phyloP scores from a whole-genome alignment of 2,888 invertebrate species.

The Eulithis prunata region DNA sequence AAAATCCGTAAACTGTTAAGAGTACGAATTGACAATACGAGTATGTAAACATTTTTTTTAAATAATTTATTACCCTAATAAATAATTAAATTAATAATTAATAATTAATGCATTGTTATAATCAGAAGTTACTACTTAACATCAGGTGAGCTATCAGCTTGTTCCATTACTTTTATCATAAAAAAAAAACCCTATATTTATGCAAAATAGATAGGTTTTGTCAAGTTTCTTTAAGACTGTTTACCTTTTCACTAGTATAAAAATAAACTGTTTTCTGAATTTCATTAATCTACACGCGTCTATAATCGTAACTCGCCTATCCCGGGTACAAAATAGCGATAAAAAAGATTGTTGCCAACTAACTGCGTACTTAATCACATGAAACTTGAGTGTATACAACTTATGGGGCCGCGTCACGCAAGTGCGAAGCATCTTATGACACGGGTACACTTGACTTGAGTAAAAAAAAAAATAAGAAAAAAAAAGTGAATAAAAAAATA shows the following conservation, averaged over 20 bases:
- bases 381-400: conserved; percentile 43
- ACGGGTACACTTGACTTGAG: conserved; percentile 17
- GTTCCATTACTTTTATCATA: no score
- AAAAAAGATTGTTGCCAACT: conserved; percentile 46
- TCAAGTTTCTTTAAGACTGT: neutral
- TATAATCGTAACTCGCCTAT: conserved; percentile 13
- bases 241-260: neutral
- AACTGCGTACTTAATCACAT: conserved; percentile 51
- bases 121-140: no score
- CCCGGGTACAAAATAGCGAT: conserved; percentile 33
- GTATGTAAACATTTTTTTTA: no score
- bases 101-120: no score
- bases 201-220: no score
- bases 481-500: neutral
- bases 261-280: neutral
- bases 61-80: no score
- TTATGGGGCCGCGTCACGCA: conserved; percentile 51
- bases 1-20: no score
- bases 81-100: no score
- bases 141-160: no score
- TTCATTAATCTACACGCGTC: conserved; percentile 13
- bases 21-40: no score
- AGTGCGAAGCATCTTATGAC: conserved; percentile 39
- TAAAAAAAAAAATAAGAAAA: neutral
- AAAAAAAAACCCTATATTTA: no score